phyloP scores from a whole-genome alignment of 2,113 vertebrate species.

The Todiramphus chloris region DNA sequence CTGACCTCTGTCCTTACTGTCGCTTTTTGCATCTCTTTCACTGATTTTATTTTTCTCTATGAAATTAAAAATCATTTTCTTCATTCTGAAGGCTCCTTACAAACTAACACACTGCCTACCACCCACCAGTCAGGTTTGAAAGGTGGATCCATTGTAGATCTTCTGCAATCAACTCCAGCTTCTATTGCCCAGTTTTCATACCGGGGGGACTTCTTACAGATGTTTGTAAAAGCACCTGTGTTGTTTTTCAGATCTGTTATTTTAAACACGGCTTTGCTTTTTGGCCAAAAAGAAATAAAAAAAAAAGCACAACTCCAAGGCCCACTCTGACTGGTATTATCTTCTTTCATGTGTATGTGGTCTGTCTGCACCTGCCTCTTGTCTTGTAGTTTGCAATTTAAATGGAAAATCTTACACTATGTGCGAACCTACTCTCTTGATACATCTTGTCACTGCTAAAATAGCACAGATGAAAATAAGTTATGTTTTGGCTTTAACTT shows the following conservation, averaged over 20 bases:
- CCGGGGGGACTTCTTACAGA: neutral
- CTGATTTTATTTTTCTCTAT: neutral
- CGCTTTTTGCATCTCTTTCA: neutral
- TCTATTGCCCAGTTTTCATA: neutral
- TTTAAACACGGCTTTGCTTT: neutral
- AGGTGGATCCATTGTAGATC: neutral
- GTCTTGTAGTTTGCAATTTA: neutral
- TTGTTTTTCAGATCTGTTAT: neutral
- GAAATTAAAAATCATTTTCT: neutral
- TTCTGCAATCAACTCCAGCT: neutral
- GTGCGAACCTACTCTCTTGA: neutral
- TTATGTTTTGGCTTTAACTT: slow-evolving; percentile 39
- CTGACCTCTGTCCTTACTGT: neutral
- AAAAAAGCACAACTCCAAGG: neutral
- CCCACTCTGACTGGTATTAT: neutral
- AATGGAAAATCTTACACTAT: slow-evolving; percentile 59
- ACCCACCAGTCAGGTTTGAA: neutral
- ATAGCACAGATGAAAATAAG: slow-evolving; percentile 58
- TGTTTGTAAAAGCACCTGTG: neutral
- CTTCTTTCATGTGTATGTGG: slow-evolving; percentile 20
- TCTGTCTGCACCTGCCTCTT: slow-evolving; percentile 53
- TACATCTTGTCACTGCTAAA: slow-evolving; percentile 51
- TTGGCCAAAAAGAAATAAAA: neutral
- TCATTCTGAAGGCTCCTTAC: neutral
- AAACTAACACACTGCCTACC: neutral